Evolutionary conservation across 2,113 vertebrate genomes (phyloP).

Genomic region (Sander vitreus): DNA sequence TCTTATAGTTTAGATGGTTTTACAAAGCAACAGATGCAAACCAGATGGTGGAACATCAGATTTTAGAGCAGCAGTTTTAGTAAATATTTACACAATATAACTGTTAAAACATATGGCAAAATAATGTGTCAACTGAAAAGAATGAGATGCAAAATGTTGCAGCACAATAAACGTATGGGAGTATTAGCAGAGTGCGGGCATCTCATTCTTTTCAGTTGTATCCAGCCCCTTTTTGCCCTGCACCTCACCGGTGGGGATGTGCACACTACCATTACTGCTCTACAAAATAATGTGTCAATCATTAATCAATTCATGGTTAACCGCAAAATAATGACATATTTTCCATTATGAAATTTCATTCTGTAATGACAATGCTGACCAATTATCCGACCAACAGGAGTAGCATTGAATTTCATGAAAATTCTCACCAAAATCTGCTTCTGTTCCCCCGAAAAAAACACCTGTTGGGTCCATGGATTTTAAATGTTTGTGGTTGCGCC

Average conservation of each 20-base stretch:
- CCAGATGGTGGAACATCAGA: slow-evolving; percentile 4
- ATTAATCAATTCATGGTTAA: not conserved
- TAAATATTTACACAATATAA: not conserved
- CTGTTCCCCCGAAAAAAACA: not conserved
- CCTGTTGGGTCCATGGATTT: not conserved
- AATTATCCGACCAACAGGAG: not conserved
- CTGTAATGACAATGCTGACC: not conserved
- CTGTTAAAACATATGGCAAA: slow-evolving; percentile 4
- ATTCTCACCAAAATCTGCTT: not conserved
- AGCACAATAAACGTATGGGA: too few species aligned
- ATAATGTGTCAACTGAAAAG: not conserved
- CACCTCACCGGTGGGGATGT: too few species aligned
- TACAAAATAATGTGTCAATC: not conserved
- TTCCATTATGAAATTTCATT: not conserved
- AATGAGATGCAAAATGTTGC: too few species aligned
- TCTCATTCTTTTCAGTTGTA: too few species aligned
- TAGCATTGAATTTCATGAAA: not conserved
- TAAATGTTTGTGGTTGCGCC: not conserved
- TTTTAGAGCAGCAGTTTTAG: not conserved
- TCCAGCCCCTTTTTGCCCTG: too few species aligned
- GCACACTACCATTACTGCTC: too few species aligned
- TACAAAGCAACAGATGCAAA: slow-evolving; percentile 20
- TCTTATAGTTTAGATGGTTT: not conserved
- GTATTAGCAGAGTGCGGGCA: too few species aligned
- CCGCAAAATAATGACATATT: not conserved